These are phyloP conservation scores for Hypotaenidia okinawae DNA, from an alignment of 2,797 vertebrate genomes.

Conservation along the genomic window DNA sequence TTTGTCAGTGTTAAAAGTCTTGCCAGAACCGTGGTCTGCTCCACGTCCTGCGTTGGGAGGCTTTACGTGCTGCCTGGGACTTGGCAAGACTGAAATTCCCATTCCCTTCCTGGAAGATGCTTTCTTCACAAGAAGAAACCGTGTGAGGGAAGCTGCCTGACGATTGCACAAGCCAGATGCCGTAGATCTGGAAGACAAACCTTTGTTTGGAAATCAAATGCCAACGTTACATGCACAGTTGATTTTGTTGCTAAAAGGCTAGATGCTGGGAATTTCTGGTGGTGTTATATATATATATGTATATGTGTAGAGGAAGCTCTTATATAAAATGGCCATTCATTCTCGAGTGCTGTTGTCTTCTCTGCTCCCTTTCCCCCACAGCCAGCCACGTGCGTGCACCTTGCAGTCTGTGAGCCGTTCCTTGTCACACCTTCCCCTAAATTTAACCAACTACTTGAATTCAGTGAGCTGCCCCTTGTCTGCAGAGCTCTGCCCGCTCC, in stretches of 20 bases:
- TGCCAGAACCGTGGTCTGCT: background rate
- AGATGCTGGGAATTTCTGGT: slow-evolving; percentile 11
- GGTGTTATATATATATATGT: background rate
- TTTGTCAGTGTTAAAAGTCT: background rate
- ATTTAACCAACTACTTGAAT: background rate
- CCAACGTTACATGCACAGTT: background rate
- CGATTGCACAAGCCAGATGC: slow-evolving; percentile 6
- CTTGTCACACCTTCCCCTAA: background rate
- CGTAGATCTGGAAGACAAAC: background rate
- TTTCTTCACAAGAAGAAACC: background rate
- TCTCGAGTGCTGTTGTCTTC: background rate
- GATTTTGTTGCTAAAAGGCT: background rate
- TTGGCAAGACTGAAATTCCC: background rate
- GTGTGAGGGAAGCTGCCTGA: background rate
- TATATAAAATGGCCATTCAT: background rate
- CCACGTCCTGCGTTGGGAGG: background rate
- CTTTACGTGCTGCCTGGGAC: background rate
- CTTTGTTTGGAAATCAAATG: background rate
- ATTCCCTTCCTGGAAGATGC: background rate
- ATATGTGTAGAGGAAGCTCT: slow-evolving; percentile 49
- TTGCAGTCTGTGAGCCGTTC: background rate
- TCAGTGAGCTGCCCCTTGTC: background rate
- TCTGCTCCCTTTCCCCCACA: background rate
- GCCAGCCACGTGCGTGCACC: background rate
- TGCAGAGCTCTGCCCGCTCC: background rate